phyloP scores from a whole-genome alignment of 2,797 vertebrate genomes.

The Mycteria americana region DNA sequence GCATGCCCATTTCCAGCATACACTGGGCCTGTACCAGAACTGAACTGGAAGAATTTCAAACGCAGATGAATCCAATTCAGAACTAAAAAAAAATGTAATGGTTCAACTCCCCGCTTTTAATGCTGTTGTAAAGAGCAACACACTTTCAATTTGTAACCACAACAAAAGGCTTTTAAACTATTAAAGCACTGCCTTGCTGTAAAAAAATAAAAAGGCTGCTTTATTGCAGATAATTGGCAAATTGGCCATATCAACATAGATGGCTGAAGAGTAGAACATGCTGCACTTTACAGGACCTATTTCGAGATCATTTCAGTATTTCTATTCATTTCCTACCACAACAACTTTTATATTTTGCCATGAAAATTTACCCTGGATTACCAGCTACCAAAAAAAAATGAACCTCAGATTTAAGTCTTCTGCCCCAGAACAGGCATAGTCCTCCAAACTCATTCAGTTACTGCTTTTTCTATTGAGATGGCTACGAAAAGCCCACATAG shows the following conservation, averaged over 20 bases:
- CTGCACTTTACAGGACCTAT: not conserved
- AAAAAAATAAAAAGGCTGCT: conserved; percentile 48
- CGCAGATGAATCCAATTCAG: not conserved
- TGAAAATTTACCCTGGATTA: not conserved
- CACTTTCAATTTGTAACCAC: conserved; percentile 58
- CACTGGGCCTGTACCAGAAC: not conserved
- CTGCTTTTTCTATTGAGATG: not conserved
- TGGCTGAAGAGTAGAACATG: not conserved
- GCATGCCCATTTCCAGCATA: not conserved
- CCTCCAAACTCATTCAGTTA: not conserved
- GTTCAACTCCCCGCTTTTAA: not conserved
- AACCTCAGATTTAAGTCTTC: not conserved
- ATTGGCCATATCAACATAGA: not conserved
- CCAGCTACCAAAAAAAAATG: not conserved
- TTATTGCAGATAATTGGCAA: conserved; percentile 27
- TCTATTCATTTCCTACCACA: not conserved
- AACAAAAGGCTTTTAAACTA: conserved; percentile 65
- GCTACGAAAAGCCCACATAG: not conserved
- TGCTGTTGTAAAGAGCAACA: conserved; percentile 28
- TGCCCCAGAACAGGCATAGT: not conserved
- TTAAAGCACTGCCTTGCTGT: conserved; percentile 20
- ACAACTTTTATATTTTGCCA: not conserved
- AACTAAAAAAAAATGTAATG: not conserved
- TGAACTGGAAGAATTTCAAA: conserved; percentile 39
- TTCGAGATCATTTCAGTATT: not conserved